A percentile compares a stretch with the other conserved stretches of the same genome.
Evolutionary conservation across 2,888 invertebrate genomes (phyloP).

Genomic region (Clistopyga incitator): DNA sequence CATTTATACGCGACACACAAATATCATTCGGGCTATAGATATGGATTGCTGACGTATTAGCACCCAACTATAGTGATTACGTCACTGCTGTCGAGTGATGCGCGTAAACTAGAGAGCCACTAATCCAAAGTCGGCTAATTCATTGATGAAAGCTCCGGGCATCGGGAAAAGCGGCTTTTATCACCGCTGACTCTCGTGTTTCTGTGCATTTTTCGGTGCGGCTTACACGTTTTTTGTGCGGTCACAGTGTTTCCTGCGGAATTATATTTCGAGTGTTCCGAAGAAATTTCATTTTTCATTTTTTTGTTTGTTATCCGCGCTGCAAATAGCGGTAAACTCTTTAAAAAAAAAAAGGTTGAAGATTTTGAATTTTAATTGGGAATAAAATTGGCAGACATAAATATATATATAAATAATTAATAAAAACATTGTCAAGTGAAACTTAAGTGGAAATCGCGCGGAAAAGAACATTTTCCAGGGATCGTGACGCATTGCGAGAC

Average conservation of each 20-base stretch:
- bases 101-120: slow-evolving; percentile 30
- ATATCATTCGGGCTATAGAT: no score
- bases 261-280: background rate
- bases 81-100: slow-evolving; percentile 16
- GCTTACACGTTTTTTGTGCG: background rate
- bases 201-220: background rate
- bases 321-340: no score
- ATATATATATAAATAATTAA: no score
- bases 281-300: background rate
- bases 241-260: background rate
- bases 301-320: no score
- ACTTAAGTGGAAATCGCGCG: background rate
- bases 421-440: no score
- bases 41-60: background rate
- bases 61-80: slow-evolving; percentile 10
- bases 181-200: background rate
- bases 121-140: slow-evolving; percentile 23
- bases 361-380: no score
- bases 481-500: background rate
- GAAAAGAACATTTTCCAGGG: background rate
- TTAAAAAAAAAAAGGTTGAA: no score
- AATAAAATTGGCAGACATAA: background rate
- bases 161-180: background rate
- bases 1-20: no score
- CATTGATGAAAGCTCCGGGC: slow-evolving; percentile 27